phyloP scores from a whole-genome alignment of 2,797 vertebrate genomes.

The Phrynocephalus forsythii region DNA sequence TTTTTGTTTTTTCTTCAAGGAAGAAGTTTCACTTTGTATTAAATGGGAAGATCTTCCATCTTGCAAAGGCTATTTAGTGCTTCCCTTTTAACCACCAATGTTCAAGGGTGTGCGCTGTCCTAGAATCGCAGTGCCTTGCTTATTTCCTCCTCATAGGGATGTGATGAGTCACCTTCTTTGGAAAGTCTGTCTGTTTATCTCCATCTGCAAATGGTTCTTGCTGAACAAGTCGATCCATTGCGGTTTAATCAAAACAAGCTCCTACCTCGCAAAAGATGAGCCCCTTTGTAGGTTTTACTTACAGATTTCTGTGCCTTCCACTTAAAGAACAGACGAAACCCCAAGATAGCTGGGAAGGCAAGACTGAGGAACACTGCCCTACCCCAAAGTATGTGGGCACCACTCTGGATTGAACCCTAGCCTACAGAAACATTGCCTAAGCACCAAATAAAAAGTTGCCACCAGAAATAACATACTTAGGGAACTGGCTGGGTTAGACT shows the following conservation, averaged over 20 bases:
- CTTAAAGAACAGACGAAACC: too few relatives aligned
- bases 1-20: background rate
- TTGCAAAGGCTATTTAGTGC: slow-evolving; percentile 44
- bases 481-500: too few relatives aligned
- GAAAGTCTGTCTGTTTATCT: slow-evolving; percentile 68
- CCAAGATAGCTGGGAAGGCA: too few relatives aligned
- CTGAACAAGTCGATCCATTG: slow-evolving; percentile 49
- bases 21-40: background rate
- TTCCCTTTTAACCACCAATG: slow-evolving; percentile 40
- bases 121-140: slow-evolving; percentile 55
- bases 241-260: slow-evolving; percentile 45
- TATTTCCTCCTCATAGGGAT: slow-evolving; percentile 62
- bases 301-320: background rate
- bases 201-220: slow-evolving; percentile 65
- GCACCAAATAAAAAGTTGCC: too few relatives aligned
- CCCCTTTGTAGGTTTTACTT: background rate
- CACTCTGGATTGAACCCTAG: too few relatives aligned
- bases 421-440: too few relatives aligned
- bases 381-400: too few relatives aligned
- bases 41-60: background rate
- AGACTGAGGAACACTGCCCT: too few relatives aligned
- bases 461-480: too few relatives aligned
- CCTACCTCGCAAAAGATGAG: background rate
- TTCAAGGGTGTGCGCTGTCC: slow-evolving; percentile 59
- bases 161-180: slow-evolving; percentile 70